Percentiles rank a stretch among this genome's conserved stretches.
These are phyloP conservation scores for Emydura subglobosa DNA, from an alignment of 2,113 vertebrate genomes.

Conservation along the genomic window DNA sequence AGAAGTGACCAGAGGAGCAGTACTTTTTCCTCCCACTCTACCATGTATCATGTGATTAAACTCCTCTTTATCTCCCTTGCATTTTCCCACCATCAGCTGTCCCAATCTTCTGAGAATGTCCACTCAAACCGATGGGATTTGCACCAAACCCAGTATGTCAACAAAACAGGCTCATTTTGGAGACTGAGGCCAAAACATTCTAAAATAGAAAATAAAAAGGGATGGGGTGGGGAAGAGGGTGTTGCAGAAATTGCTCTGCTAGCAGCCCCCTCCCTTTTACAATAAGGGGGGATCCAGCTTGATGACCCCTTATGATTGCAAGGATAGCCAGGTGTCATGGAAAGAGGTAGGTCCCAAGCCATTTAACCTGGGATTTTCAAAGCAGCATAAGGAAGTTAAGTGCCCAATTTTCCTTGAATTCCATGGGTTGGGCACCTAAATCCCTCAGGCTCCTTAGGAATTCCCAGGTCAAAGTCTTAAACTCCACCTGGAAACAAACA, in stretches of 20 bases:
- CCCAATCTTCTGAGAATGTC: not conserved
- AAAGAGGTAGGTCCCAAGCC: not conserved
- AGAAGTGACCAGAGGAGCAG: not conserved
- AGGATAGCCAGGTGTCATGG: no score
- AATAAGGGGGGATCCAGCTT: not conserved
- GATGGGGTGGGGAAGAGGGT: not conserved
- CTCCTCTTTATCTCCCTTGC: rapidly evolving
- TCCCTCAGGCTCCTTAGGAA: not conserved
- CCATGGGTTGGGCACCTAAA: not conserved
- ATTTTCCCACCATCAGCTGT: not conserved
- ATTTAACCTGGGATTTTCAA: rapidly evolving
- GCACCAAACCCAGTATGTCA: not conserved
- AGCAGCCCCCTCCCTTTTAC: not conserved
- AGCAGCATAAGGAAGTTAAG: not conserved
- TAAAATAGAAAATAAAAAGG: not conserved
- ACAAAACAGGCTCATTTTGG: not conserved
- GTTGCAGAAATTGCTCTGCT: not conserved
- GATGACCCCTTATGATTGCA: not conserved
- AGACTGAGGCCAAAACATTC: not conserved
- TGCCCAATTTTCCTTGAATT: not conserved
- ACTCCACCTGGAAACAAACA: not conserved
- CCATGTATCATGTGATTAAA: not conserved
- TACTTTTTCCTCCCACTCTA: not conserved
- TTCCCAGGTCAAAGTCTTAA: not conserved
- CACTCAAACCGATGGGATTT: not conserved